Base-by-base conservation (phyloP, 2,888 invertebrate genomes). In the Polydrusus tereticollis region DNA sequence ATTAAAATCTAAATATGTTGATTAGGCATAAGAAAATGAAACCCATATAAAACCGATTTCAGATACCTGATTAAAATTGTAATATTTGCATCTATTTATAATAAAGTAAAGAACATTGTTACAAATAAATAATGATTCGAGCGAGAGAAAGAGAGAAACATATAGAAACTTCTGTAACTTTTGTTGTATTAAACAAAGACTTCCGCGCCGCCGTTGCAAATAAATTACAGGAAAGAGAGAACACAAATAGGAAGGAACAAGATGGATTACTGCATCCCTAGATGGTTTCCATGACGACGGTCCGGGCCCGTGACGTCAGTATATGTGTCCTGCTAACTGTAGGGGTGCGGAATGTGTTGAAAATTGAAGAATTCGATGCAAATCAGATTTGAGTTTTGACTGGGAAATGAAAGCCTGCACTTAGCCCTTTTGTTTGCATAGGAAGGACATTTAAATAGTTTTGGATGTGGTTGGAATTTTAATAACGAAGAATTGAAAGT, bases 211-310 rank as follows among this genome's bases (percentile, higher is more conserved):
- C 58, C 77, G 63, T 55, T 69, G 69, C 55, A 81, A 82, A 82
- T 82, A 81, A 82, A 83, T 81, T 81, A 80, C 79, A 79, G 78
- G 80, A 83, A 81, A 79, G 80, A 81, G 80, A 74, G 69, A 74
- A 75, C 59, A 72, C 77, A 76, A 79, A 77, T 74, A 78, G 81
- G 80, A 80, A 79, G 77, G 80, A 82, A 82, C 82, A 81, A 82
- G 82, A 82, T 80, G 80, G 81, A 82, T 81, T 79, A 81, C 82
- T 79, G 82, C 83, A 83, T 83, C 83, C 84, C 84, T 82, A 82
- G 84, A 83, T 82, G 82, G 84, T 84, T 81, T 80, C 83, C 82
- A 83, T 83, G 79, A 82, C 78, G 74, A 84, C 83, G 79, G 78
- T 83, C 82, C 81, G 82, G 83, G 82, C 79, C 76, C 77, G 81